Evolutionary conservation across 2,113 vertebrate genomes (phyloP), one percentile per base, ranked within the genome.

Genomic region (Varanus komodoensis): DNA sequence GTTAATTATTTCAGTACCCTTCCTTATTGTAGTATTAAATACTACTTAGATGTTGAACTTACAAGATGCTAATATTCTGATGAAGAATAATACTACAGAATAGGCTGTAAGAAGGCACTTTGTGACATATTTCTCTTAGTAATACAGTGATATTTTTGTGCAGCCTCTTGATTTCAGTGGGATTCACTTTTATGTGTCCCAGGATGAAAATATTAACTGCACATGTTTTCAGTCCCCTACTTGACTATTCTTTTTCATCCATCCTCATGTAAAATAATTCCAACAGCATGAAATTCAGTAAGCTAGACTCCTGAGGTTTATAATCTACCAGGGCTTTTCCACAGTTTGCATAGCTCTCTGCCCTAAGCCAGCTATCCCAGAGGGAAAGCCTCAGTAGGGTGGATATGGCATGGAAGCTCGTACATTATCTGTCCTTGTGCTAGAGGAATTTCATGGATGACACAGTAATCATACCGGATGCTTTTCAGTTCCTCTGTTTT

Each of bases 1-100:
- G 54, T 68, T 87, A 95, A 95, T 90, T 25, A 2, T 86, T 67
- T 29, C 3, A 84, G 82, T 85, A 34, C 32, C 69, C 82, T 88
- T 57, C 32, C 44, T 68, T 88, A 84, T 27, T 84, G 84, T 73
- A 84, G 34, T 84, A 86, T 73, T 85, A 69, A 84, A 34, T 74
- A 25, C 3, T 85, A 74, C 90, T 92, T 50, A 64, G 89, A 85
- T 92, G 79, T 21, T 88, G 82, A 92, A 38, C 17, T 57, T 87
- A 85, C 8, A 48, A 86, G 17, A 61, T 71, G 64, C 83, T 74
- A 79, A 89, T 68, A n/a, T 82, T 92, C 34, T 82, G 48, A 17
- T 14, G 9, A 84, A 88, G 34, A 83, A n/a, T 61, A 88, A 61
- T 80, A 27, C 29, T 89, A 34, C 90, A 89, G 89, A 92, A 27